These are phyloP conservation scores for Bombus waltoni DNA, from an alignment of 1,140 invertebrate genomes.

Conservation along the genomic window DNA sequence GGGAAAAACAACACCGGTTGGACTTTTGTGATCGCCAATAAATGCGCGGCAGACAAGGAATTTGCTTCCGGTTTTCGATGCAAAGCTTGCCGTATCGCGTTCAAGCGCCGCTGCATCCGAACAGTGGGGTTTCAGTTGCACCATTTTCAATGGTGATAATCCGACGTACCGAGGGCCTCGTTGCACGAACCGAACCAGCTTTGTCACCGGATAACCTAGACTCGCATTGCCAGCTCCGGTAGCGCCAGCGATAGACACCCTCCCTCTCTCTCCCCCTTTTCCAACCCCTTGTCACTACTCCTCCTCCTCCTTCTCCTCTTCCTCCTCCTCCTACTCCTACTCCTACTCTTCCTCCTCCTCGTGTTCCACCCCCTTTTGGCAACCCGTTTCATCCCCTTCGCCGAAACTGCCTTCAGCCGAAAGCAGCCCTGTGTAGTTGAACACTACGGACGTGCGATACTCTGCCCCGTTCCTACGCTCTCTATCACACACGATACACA, in stretches of 20 bases:
- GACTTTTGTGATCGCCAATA: slow-evolving; percentile 57
- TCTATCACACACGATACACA: slow-evolving; percentile 61
- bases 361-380: slow-evolving; percentile 27
- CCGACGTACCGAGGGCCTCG: slow-evolving; percentile 65
- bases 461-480: neutral
- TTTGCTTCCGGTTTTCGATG: slow-evolving; percentile 73
- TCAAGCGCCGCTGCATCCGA: slow-evolving; percentile 78
- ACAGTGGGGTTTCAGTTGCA: slow-evolving; percentile 77
- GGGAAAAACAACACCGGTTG: slow-evolving; percentile 9
- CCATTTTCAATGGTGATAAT: slow-evolving; percentile 78
- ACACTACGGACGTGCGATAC: neutral
- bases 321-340: slow-evolving; percentile 6
- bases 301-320: neutral
- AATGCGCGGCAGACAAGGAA: slow-evolving; percentile 64
- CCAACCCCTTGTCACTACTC: neutral
- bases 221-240: slow-evolving; percentile 76
- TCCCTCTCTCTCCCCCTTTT: neutral
- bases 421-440: slow-evolving; percentile 1
- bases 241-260: slow-evolving; percentile 71
- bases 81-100: slow-evolving; percentile 72
- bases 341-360: neutral
- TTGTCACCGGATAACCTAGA: slow-evolving; percentile 80
- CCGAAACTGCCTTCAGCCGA: slow-evolving; percentile 43
- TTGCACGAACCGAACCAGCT: slow-evolving; percentile 70
- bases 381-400: slow-evolving; percentile 47